Evolutionary conservation across 2,113 vertebrate genomes (phyloP), one percentile per base, ranked within the genome.

Genomic region (Tenebrosternarchus preto): DNA sequence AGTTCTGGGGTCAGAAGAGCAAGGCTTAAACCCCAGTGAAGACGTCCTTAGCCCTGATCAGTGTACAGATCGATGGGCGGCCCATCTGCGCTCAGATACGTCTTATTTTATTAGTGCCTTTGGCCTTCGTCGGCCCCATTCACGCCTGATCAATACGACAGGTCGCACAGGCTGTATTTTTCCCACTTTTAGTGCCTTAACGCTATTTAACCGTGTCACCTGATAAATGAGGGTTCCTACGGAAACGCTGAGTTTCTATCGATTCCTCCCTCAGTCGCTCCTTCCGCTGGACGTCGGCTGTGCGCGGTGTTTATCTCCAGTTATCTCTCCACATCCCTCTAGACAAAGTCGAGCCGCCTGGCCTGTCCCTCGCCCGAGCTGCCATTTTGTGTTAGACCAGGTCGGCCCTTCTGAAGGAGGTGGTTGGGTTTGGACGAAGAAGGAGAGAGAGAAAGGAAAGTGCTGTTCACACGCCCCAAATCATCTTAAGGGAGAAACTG

Each of bases 21-120:
- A 69, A 89, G 89, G 72, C 85, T 91, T 92, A 94, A 93, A 94
- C 92, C 88, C 90, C 93, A 92, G 92, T 94, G 92, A 94, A 93
- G 93, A 94, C 93, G 93, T 94, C 93, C 92, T 93, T 94, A 93
- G 92, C 94, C 94, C 93, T 94, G 94, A 94, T 94, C 92, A 92
- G 87, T 53, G 82, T 77, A 82, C 84, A 76, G 90, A 93, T 94
- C 92, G 92, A 94, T 94, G 87, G 88, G 83, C 68, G 89, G 89
- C 92, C 91, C 92, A 94, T 94, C 91, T n/a, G 84, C 90, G 88
- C 92, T 95, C 93, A 94, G 95, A 93, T 96, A 95, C 2, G 90
- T 98, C 96, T 98, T 95, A 96, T 96, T 99, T 98, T 99, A 99
- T 99, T 98, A 98, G 97, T 98, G 96, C 93, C 93, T 96, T 98